Conservation (phyloP, 2,113 vertebrate species). For the Sakesphorus luctuosus region DNA sequence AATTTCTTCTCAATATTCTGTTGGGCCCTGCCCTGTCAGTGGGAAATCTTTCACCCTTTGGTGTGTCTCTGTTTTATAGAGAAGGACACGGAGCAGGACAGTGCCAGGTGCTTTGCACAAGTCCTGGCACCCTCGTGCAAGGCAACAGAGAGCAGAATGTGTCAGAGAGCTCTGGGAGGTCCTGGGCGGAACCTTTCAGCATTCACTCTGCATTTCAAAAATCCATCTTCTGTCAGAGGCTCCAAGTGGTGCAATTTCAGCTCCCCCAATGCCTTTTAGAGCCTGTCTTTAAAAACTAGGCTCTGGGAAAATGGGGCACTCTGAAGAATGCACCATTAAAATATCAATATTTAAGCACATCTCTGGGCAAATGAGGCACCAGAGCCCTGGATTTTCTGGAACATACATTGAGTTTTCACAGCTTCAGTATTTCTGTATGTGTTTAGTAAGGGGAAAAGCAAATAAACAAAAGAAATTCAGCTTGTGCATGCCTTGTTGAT, state of each 20-base stretch:
- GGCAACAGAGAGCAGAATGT: rapidly evolving
- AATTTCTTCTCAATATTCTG: not conserved
- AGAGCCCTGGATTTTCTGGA: not conserved
- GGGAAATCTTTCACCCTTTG: not conserved
- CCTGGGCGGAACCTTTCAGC: rapidly evolving
- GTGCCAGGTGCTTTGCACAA: not conserved
- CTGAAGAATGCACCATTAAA: not conserved
- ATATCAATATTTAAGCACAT: not conserved
- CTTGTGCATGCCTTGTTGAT: rapidly evolving
- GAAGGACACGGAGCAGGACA: not conserved
- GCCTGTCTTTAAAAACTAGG: not conserved
- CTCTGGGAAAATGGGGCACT: not conserved
- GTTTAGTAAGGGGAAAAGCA: not conserved
- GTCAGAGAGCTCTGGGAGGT: not conserved
- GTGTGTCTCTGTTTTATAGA: not conserved
- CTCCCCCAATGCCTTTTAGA: not conserved
- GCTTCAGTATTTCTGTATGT: not conserved
- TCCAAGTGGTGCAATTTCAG: not conserved
- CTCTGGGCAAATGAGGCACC: not conserved
- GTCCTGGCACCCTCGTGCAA: not conserved
- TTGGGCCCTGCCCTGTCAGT: not conserved
- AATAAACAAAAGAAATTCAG: not conserved
- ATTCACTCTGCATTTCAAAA: too few relatives aligned
- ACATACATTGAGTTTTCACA: not conserved
- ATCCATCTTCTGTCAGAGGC: not conserved